Conservation (phyloP, 2,113 vertebrate genomes). For the Tamias sibiricus region DNA sequence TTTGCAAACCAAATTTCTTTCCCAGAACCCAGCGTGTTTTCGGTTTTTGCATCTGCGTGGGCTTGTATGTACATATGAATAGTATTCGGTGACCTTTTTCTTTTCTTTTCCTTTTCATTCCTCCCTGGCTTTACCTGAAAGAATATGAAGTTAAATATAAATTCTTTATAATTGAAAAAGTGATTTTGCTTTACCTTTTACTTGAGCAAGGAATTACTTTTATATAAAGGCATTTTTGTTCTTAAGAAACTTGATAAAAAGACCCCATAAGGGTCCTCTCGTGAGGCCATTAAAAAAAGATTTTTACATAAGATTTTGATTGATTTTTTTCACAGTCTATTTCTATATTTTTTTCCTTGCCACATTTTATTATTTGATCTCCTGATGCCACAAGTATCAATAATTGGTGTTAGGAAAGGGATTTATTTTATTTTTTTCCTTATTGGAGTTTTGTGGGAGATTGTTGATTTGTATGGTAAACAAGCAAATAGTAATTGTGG, state of each 20-base stretch:
- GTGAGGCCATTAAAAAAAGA: background rate
- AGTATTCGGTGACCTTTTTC: background rate
- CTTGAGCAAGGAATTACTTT: constrained; percentile 13
- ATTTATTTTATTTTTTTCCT: background rate
- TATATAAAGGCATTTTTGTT: constrained; percentile 24
- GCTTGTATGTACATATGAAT: background rate
- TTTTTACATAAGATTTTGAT: background rate
- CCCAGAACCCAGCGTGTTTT: background rate
- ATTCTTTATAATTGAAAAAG: background rate
- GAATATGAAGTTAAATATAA: background rate
- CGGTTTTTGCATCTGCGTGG: background rate
- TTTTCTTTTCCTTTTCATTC: background rate
- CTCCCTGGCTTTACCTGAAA: background rate
- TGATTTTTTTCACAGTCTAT: background rate
- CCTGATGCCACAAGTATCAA: background rate
- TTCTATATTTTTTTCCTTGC: background rate
- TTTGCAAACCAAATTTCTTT: constrained; percentile 36
- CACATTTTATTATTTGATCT: background rate
- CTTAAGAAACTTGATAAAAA: background rate
- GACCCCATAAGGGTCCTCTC: background rate
- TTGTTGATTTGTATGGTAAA: constrained; percentile 30
- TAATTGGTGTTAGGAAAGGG: background rate
- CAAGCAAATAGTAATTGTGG: background rate
- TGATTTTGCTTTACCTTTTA: constrained; percentile 39
- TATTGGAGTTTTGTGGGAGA: background rate